Evolutionary conservation across 2,888 invertebrate genomes (phyloP).

Genomic region (Tetramorium bicarinatum): DNA sequence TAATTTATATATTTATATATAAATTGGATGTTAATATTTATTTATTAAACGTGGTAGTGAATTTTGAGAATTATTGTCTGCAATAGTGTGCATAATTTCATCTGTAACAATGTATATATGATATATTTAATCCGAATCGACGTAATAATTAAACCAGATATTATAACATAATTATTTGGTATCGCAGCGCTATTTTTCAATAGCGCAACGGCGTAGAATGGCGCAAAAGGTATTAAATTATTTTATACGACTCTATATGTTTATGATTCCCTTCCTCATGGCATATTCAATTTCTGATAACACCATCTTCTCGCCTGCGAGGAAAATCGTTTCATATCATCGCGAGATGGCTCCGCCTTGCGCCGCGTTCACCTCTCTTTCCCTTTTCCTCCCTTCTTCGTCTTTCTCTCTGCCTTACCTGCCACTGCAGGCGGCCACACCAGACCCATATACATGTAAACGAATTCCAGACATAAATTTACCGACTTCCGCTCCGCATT

Average conservation of each 20-base stretch:
- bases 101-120: constrained; percentile 11
- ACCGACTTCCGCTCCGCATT: constrained; percentile 68
- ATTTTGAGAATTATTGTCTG: neutral
- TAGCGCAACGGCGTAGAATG: neutral
- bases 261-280: constrained; percentile 37
- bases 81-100: neutral
- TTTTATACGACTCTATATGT: constrained; percentile 17
- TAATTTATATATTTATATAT: neutral
- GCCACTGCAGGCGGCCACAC: constrained; percentile 23
- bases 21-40: neutral
- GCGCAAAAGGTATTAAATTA: constrained; percentile 36
- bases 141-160: constrained; percentile 10
- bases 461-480: constrained; percentile 72
- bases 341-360: constrained; percentile 28
- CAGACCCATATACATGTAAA: constrained; percentile 63
- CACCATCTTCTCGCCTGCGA: constrained; percentile 3
- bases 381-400: constrained; percentile 15
- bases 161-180: neutral
- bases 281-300: constrained; percentile 47
- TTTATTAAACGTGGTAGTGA: neutral
- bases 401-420: constrained; percentile 24
- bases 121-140: constrained; percentile 7
- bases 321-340: constrained; percentile 56
- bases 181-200: constrained; percentile 23
- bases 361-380: neutral